Percentiles rank a stretch among this genome's conserved stretches.
Conservation (phyloP, 1,140 invertebrate species). For the Ceratina australensis region DNA sequence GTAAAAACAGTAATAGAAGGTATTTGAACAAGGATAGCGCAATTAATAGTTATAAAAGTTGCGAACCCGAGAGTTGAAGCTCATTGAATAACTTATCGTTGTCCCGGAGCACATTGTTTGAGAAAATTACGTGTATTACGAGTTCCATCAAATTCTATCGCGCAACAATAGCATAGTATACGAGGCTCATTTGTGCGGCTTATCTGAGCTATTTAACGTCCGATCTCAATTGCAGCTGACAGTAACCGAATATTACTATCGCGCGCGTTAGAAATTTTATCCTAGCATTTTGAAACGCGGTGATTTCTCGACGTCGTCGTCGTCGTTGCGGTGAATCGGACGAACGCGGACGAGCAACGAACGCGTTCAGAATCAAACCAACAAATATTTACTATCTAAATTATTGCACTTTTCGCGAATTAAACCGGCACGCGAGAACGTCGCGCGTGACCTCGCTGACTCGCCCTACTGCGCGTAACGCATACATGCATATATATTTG, state of each 20-base stretch:
- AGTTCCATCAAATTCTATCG: slow-evolving; percentile 32
- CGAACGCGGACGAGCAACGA: background rate
- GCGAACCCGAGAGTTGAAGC: background rate
- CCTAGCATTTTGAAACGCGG: slow-evolving; percentile 1
- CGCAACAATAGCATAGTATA: slow-evolving; percentile 19
- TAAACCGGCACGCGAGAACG: background rate
- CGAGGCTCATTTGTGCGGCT: background rate
- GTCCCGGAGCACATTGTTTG: background rate
- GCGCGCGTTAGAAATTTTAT: slow-evolving; percentile 10
- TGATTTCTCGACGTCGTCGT: background rate
- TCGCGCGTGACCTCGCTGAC: background rate
- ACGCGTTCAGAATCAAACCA: background rate
- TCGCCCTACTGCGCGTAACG: background rate
- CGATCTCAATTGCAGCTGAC: slow-evolving; percentile 26
- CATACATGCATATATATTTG: background rate
- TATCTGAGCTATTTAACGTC: slow-evolving; percentile 31
- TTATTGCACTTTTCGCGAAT: slow-evolving; percentile 10
- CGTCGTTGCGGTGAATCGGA: slow-evolving; percentile 14
- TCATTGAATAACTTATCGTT: slow-evolving; percentile 3
- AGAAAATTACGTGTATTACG: slow-evolving; percentile 34
- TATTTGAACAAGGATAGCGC: background rate
- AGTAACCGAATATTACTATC: slow-evolving; percentile 24
- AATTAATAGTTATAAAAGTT: background rate
- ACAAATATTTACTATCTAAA: slow-evolving; percentile 30
- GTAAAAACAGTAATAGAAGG: background rate